Evolutionary conservation across 2,113 vertebrate genomes (phyloP).

Genomic region (Anguilla japonica): DNA sequence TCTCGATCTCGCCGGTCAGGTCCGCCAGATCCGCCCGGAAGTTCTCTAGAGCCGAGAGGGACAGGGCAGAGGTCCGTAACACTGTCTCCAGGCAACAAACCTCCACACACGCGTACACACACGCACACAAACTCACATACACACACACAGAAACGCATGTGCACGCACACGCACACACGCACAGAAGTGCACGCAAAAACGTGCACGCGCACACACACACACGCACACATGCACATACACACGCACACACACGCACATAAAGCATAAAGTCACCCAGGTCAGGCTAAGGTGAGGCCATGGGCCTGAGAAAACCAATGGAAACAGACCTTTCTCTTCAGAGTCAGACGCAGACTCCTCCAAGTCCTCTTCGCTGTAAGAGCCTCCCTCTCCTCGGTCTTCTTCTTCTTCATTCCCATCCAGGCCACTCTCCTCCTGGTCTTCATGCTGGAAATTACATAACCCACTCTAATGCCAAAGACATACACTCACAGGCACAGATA

Average conservation of each 20-base stretch:
- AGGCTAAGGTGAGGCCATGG: no score
- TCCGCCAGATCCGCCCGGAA: conserved; percentile 91
- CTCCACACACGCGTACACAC: not conserved
- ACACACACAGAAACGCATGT: not conserved
- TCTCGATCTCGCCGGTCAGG: conserved; percentile 95
- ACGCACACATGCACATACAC: not conserved
- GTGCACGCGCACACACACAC: no score
- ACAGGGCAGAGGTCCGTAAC: not conserved
- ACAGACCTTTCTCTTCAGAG: conserved; percentile 87
- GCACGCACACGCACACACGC: not conserved
- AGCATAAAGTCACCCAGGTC: no score
- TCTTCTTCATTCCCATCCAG: conserved; percentile 86
- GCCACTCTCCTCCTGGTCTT: conserved; percentile 83
- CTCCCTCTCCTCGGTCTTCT: conserved; percentile 55
- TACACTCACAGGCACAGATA: not conserved
- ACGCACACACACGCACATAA: not conserved
- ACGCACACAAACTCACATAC: no score
- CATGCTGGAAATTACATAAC: conserved; percentile 78
- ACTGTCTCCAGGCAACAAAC: not conserved
- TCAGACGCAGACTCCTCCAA: conserved; percentile 91
- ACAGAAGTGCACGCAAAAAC: no score
- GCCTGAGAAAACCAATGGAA: not conserved
- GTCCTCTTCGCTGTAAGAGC: conserved; percentile 90
- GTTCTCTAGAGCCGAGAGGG: conserved; percentile 68
- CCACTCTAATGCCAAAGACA: conserved; percentile 55